Evolutionary conservation across 2,797 vertebrate genomes (phyloP), one percentile per base, ranked within the genome.

Genomic region (Micropoecilia bifurca): DNA sequence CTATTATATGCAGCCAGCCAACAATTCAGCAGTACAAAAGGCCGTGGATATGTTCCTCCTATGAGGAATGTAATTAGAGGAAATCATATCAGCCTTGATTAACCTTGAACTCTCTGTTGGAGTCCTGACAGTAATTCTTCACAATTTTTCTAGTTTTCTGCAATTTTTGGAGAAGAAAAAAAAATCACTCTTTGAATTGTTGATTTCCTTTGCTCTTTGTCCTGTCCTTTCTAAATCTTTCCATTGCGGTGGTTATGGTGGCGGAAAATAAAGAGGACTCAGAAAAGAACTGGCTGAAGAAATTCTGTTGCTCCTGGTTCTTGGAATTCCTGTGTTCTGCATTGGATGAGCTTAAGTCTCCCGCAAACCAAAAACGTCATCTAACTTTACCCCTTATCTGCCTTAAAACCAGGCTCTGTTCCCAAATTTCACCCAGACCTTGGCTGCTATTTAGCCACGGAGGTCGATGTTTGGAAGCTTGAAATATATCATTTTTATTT

Each of bases 251-350:
- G 89, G 98, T 98, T 1, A 97, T 99, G 79, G 97, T 98, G 82
- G 97, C 98, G 94, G 97, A 98, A 91, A 95, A 96, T 90, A 96
- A 96, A 93, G 94, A 97, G 90, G 96, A 98, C 2, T 94, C 97
- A 14, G 96, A 94, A 2, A 95, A 97, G 84, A 95, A 97, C 72
- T 98, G 97, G 91, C 96, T 98, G 92, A 98, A 97, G 0, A 97
- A 97, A 6, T 96, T 99, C 80, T 99, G 97, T 92, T 99, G 98
- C 95, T 98, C 97, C 95, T 99, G 97, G 90, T 97, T 99, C 74
- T 99, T 97, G 97, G 98, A 98, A 92, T 98, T 98, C 97, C 95
- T 99, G 88, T 43, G 68, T 55, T 76, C 39, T 25, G 46, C 72
- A 78, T 77, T 55, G 41, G 46, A 16, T 1, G 1, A 47, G 1